Conservation (phyloP, 1,140 invertebrate genomes). For the Drosophila rhopaloa region DNA sequence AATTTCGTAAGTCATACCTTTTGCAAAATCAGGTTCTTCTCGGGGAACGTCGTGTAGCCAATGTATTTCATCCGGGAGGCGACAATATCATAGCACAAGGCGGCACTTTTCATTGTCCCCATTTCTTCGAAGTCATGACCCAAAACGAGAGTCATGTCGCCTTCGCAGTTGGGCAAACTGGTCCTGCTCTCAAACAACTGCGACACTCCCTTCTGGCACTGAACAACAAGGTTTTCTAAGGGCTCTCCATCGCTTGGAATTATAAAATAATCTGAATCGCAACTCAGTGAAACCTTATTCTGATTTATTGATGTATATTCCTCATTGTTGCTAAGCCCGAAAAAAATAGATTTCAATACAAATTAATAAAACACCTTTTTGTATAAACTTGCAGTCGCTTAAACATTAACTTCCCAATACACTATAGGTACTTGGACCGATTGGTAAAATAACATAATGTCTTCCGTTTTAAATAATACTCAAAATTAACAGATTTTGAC, state of each 20-base stretch:
- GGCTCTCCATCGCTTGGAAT: fast-evolving
- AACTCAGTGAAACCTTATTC: too few species aligned
- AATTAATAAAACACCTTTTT: too few species aligned
- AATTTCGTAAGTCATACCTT: conserved; percentile 5
- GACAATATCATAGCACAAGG: conserved; percentile 44
- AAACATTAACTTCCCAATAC: too few species aligned
- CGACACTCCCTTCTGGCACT: neutral
- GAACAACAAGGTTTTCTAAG: fast-evolving
- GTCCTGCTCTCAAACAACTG: conserved; percentile 36
- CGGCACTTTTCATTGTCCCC: conserved; percentile 23
- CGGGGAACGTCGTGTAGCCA: conserved; percentile 32
- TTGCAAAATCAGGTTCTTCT: conserved; percentile 14
- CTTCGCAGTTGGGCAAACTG: conserved; percentile 22
- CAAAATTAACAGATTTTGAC: too few species aligned
- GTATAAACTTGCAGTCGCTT: too few species aligned
- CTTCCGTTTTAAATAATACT: too few species aligned
- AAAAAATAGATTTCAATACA: too few species aligned
- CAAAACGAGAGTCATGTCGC: conserved; percentile 40
- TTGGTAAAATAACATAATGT: too few species aligned
- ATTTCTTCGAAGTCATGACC: conserved; percentile 1
- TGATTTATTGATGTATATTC: too few species aligned
- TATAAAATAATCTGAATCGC: too few species aligned
- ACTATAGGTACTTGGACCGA: too few species aligned
- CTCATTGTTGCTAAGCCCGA: too few species aligned
- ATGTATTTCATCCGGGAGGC: conserved; percentile 37